A percentile compares a stretch with the other conserved stretches of the same genome.
Evolutionary conservation across 1,140 invertebrate genomes (phyloP).

Genomic region (Aphelenchoides avenae): DNA sequence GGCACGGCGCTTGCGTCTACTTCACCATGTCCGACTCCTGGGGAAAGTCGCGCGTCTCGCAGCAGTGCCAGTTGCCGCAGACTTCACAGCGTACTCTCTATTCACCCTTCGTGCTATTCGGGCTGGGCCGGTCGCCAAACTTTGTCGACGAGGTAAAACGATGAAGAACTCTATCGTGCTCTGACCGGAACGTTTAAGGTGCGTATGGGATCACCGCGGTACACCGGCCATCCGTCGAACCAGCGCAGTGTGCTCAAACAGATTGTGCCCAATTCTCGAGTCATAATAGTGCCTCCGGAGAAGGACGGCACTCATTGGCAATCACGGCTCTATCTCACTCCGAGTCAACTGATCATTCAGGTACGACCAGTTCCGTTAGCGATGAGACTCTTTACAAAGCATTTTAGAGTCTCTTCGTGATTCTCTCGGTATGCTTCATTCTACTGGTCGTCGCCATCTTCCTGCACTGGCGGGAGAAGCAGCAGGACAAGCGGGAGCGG

Average conservation of each 20-base stretch:
- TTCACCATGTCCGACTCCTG: conserved; percentile 53
- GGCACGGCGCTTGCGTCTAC: conserved; percentile 49
- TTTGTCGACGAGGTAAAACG: conserved; percentile 86
- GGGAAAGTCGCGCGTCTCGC: conserved; percentile 30
- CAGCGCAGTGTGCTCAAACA: conserved; percentile 66
- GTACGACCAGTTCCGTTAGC: conserved; percentile 87
- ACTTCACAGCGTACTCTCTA: conserved; percentile 85
- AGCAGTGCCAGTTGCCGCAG: conserved; percentile 77
- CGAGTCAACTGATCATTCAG: conserved; percentile 83
- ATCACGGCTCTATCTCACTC: conserved; percentile 88
- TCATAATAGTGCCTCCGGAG: conserved; percentile 86
- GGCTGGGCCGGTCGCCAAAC: conserved; percentile 89
- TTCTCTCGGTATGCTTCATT: conserved; percentile 75
- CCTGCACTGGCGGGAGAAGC: conserved; percentile 85
- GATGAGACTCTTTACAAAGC: background rate
- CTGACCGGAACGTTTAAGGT: conserved; percentile 5
- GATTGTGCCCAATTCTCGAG: conserved; percentile 94
- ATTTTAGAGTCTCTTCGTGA: conserved; percentile 8
- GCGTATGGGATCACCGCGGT: background rate
- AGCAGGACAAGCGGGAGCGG: conserved; percentile 75
- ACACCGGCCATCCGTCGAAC: conserved; percentile 5
- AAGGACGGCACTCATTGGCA: conserved; percentile 77
- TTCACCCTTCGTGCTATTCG: conserved; percentile 88
- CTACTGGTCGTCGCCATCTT: conserved; percentile 78
- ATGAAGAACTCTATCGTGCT: conserved; percentile 66